These are phyloP conservation scores for Petrocephalus schoutedeni DNA, from an alignment of 2,797 vertebrate genomes.

Conservation along the genomic window DNA sequence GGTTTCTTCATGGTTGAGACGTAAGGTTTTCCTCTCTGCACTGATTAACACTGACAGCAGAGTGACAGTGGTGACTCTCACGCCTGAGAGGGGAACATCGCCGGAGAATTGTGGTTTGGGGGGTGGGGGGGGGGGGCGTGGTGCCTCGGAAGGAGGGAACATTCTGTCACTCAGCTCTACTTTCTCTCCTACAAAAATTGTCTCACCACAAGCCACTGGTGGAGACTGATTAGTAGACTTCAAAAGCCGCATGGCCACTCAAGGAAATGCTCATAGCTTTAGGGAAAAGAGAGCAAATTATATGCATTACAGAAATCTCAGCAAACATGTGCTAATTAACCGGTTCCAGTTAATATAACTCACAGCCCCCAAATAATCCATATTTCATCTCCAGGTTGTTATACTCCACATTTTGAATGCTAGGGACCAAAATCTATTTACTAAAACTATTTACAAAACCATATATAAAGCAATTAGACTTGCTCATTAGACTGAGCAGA, in stretches of 20 bases:
- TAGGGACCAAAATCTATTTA: background rate
- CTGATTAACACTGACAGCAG: slow-evolving; percentile 53
- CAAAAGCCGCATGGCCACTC: background rate
- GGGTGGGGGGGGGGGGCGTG: background rate
- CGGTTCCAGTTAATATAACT: background rate
- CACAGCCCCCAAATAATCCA: background rate
- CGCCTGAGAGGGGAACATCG: slow-evolving; percentile 30
- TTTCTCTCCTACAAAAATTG: background rate
- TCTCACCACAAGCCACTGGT: background rate
- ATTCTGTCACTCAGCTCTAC: background rate
- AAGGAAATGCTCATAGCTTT: background rate
- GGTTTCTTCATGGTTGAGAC: slow-evolving; percentile 33
- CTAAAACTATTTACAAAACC: background rate
- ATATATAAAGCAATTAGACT: background rate
- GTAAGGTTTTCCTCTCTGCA: slow-evolving; percentile 22
- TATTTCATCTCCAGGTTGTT: background rate
- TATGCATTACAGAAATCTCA: background rate
- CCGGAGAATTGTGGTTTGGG: slow-evolving; percentile 33
- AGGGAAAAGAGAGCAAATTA: background rate
- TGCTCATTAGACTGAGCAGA: background rate
- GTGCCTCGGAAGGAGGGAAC: background rate
- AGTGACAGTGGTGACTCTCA: slow-evolving; percentile 49
- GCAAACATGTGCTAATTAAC: background rate
- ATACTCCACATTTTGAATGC: background rate
- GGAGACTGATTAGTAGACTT: background rate